These are phyloP conservation scores for Conopomorpha cramerella DNA, from an alignment of 1,140 invertebrate species.

Conservation along the genomic window DNA sequence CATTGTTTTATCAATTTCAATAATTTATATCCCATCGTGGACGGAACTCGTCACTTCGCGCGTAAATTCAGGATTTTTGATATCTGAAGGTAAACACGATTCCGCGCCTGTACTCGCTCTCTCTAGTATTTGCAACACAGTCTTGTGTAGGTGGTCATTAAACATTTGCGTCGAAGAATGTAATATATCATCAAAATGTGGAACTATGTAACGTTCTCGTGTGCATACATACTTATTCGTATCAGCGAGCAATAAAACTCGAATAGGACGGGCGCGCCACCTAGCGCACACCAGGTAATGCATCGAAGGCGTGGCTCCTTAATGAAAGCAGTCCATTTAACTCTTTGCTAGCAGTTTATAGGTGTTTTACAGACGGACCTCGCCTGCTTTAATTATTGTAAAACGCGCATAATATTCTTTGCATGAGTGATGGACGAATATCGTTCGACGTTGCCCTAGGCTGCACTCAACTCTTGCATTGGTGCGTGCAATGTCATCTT, in stretches of 20 bases:
- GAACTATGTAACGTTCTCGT: no score
- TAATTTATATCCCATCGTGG: conserved; percentile 46
- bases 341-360: conserved; percentile 43
- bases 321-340: conserved; percentile 41
- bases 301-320: conserved; percentile 29
- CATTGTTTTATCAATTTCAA: conserved; percentile 57
- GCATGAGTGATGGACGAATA: conserved; percentile 15
- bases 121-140: no score
- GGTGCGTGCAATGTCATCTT: neutral
- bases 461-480: no score
- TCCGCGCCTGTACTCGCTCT: no score
- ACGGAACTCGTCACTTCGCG: conserved; percentile 39
- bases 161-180: no score
- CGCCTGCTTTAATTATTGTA: conserved; percentile 38
- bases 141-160: no score
- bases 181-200: no score
- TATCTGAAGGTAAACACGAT: no score
- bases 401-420: conserved; percentile 17
- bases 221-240: no score
- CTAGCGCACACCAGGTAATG: conserved; percentile 21
- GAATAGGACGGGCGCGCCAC: conserved; percentile 33
- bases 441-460: no score
- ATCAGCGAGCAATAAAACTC: conserved; percentile 1
- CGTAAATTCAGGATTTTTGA: conserved; percentile 12
- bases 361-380: conserved; percentile 26